phyloP scores from a whole-genome alignment of 1,140 invertebrate genomes.

The Zaprionus kolodkinae region DNA sequence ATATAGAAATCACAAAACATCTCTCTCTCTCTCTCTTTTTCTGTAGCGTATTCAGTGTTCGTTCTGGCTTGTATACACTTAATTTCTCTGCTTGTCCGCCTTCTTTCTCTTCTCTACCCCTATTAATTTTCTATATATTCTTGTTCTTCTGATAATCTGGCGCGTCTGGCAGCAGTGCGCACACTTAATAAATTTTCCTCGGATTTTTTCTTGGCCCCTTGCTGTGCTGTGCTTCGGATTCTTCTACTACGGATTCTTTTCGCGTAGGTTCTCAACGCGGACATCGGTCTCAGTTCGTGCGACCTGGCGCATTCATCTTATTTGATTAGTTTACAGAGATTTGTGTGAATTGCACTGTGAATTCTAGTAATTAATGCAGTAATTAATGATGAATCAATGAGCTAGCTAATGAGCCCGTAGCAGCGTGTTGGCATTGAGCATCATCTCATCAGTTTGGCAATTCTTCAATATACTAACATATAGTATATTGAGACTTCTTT shows the following conservation, averaged over 20 bases:
- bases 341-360: constrained; percentile 1
- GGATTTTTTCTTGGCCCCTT: constrained; percentile 5
- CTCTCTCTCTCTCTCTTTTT: too few relatives aligned
- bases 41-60: constrained; percentile 10
- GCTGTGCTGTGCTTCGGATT: not conserved
- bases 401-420: not conserved
- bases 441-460: not conserved
- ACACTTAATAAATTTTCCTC: constrained; percentile 65
- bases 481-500: not conserved
- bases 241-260: not conserved
- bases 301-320: constrained; percentile 57
- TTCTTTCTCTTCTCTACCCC: not conserved
- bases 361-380: constrained; percentile 8
- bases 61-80: not conserved
- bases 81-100: not conserved
- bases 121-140: constrained; percentile 26
- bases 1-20: too few relatives aligned
- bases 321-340: constrained; percentile 54
- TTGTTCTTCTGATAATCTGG: constrained; percentile 19
- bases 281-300: constrained; percentile 16
- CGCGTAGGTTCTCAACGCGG: constrained; percentile 43
- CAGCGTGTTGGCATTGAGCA: not conserved
- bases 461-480: not conserved
- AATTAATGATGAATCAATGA: constrained; percentile 7
- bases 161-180: constrained; percentile 23